Evolutionary conservation across 2,888 invertebrate genomes (phyloP).

Genomic region (Brachypterus glaber): DNA sequence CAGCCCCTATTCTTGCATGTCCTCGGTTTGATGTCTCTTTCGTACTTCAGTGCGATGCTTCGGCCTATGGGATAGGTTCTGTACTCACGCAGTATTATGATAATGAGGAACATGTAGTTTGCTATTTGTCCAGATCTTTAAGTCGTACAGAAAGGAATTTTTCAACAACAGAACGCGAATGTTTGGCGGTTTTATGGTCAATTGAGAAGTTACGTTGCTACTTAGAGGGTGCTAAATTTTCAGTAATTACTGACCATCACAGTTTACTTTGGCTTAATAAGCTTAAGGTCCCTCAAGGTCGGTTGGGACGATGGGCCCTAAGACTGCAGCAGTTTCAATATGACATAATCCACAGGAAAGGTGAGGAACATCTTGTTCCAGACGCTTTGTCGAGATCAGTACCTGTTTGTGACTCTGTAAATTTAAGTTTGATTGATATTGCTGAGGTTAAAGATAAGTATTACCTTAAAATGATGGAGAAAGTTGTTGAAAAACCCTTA

Average conservation of each 20-base stretch:
- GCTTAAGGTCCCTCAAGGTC: slow-evolving; percentile 8
- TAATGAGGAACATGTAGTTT: slow-evolving; percentile 8
- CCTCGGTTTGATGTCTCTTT: slow-evolving; percentile 11
- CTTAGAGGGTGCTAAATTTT: slow-evolving; percentile 16
- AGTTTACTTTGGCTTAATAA: slow-evolving; percentile 4
- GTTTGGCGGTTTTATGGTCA: slow-evolving; percentile 15
- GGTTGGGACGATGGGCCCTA: slow-evolving; percentile 8
- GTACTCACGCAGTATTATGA: slow-evolving; percentile 12
- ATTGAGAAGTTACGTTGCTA: slow-evolving; percentile 11
- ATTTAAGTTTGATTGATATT: slow-evolving; percentile 4
- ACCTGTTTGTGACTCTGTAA: no score
- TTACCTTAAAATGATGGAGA: slow-evolving; percentile 15
- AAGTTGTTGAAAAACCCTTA: slow-evolving; percentile 8
- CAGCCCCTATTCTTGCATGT: slow-evolving; percentile 4
- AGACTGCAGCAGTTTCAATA: slow-evolving; percentile 6
- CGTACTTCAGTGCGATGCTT: slow-evolving; percentile 11
- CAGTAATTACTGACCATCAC: slow-evolving; percentile 15
- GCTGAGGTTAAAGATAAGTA: slow-evolving; percentile 13
- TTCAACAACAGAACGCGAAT: slow-evolving; percentile 13
- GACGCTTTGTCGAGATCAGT: slow-evolving; percentile 15
- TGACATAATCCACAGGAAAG: slow-evolving; percentile 11
- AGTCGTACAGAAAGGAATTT: slow-evolving; percentile 9
- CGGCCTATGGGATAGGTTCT: slow-evolving; percentile 10
- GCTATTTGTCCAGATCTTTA: slow-evolving; percentile 2
- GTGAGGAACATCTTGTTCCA: slow-evolving; percentile 16